Evolutionary conservation across 2,888 invertebrate species (phyloP).

Genomic region (Darwinula stevensoni): DNA sequence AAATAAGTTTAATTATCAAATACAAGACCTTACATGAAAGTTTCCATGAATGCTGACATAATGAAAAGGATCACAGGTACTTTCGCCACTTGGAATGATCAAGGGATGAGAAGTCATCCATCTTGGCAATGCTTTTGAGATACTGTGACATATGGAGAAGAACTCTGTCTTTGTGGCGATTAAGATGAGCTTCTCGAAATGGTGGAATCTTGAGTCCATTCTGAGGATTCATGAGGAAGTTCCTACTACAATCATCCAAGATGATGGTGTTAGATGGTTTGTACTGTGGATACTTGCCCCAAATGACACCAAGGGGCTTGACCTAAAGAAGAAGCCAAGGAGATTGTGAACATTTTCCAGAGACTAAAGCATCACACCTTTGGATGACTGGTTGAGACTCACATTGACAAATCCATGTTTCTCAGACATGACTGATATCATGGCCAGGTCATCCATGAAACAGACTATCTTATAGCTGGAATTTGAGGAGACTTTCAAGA

Average conservation of each 20-base stretch:
- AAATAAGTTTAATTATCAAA: too few species aligned
- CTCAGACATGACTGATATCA: conserved; percentile 74
- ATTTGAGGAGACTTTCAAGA: conserved; percentile 55
- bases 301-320: conserved; percentile 82
- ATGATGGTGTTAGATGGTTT: conserved; percentile 76
- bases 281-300: conserved; percentile 78
- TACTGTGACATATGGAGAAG: conserved; percentile 44
- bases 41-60: too few species aligned
- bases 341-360: too few species aligned
- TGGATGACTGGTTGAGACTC: too few species aligned
- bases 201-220: conserved; percentile 68
- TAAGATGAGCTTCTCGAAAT: conserved; percentile 66
- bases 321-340: conserved; percentile 30
- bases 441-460: conserved; percentile 64
- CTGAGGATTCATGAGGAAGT: conserved; percentile 91
- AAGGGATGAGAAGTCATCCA: conserved; percentile 48
- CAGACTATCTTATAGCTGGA: conserved; percentile 68
- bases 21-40: too few species aligned
- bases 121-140: conserved; percentile 43
- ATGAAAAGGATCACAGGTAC: too few species aligned
- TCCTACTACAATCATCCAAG: conserved; percentile 83
- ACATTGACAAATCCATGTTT: conserved; percentile 78
- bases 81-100: conserved; percentile 76
- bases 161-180: conserved; percentile 53
- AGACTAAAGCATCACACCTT: too few species aligned